A percentile compares a stretch with the other conserved stretches of the same genome.
Conservation (phyloP, 2,797 vertebrate species). For the Hemibagrus guttatus region DNA sequence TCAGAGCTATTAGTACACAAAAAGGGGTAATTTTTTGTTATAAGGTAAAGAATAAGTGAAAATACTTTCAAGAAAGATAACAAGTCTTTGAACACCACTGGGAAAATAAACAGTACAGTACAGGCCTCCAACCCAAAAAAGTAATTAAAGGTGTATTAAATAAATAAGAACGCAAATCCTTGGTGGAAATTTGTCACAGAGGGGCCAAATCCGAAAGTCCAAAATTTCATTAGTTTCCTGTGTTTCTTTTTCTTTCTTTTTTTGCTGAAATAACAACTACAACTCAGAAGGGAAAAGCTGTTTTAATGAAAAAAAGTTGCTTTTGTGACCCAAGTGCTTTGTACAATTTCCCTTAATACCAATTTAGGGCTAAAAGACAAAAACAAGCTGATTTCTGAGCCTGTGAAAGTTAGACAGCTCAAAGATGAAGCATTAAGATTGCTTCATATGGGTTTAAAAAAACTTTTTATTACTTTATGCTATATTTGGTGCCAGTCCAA, state of each 20-base stretch:
- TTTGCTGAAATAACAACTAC: constrained; percentile 16
- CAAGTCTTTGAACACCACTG: constrained; percentile 7
- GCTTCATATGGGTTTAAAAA: background rate
- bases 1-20: background rate
- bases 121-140: background rate
- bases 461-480: background rate
- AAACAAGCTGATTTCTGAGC: background rate
- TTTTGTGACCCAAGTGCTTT: constrained; percentile 6
- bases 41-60: background rate
- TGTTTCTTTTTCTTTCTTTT: background rate
- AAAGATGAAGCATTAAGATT: background rate
- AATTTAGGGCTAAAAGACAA: constrained; percentile 2
- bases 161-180: constrained; percentile 10
- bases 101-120: background rate
- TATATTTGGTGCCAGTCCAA: background rate
- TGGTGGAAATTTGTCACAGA: background rate
- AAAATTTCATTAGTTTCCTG: constrained; percentile 11
- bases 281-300: background rate
- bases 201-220: constrained; percentile 9
- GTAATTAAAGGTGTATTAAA: constrained; percentile 4
- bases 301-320: constrained; percentile 28
- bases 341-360: constrained; percentile 18
- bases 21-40: background rate
- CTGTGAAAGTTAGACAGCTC: background rate
- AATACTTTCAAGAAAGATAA: background rate